These are phyloP conservation scores for Lamprologus sp. DNA, from an alignment of 2,113 vertebrate species.

Conservation along the genomic window DNA sequence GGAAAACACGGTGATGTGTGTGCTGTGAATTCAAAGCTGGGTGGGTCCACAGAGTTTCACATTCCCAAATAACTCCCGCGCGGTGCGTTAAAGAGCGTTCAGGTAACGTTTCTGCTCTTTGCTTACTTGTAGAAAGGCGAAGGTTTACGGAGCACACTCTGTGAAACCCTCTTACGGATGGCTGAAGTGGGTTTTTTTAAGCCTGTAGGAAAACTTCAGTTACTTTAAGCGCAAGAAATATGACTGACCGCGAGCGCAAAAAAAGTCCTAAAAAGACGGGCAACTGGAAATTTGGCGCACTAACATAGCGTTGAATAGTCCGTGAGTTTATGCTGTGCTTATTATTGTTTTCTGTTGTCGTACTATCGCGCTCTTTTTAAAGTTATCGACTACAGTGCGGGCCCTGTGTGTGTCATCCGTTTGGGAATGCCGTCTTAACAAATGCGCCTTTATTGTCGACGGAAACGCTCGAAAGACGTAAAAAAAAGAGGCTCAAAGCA, in stretches of 20 bases:
- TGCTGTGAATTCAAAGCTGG: slow-evolving; percentile 49
- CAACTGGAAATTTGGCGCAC: not conserved
- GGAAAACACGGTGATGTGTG: slow-evolving; percentile 56
- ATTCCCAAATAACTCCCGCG: slow-evolving; percentile 45
- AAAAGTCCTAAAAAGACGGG: not conserved
- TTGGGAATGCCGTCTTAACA: slow-evolving; percentile 40
- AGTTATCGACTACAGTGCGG: slow-evolving; percentile 5
- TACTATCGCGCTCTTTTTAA: slow-evolving; percentile 57
- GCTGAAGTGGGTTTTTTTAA: accelerated
- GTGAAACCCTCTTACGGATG: not conserved
- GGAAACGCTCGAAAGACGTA: not conserved
- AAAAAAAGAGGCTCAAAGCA: not conserved
- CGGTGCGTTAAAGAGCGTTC: slow-evolving; percentile 39
- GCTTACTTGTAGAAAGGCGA: not conserved
- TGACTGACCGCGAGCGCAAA: not conserved
- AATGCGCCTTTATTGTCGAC: slow-evolving; percentile 46
- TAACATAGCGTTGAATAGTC: not conserved
- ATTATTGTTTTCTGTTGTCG: not conserved
- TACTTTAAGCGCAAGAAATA: not conserved
- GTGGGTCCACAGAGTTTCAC: slow-evolving; percentile 59
- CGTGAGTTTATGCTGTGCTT: not conserved
- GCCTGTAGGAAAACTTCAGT: not conserved
- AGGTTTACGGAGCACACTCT: accelerated
- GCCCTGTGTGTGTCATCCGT: slow-evolving; percentile 9
- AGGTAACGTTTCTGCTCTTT: slow-evolving; percentile 44